phyloP scores from a whole-genome alignment of 2,888 invertebrate species.

The Creontiades dilutus region DNA sequence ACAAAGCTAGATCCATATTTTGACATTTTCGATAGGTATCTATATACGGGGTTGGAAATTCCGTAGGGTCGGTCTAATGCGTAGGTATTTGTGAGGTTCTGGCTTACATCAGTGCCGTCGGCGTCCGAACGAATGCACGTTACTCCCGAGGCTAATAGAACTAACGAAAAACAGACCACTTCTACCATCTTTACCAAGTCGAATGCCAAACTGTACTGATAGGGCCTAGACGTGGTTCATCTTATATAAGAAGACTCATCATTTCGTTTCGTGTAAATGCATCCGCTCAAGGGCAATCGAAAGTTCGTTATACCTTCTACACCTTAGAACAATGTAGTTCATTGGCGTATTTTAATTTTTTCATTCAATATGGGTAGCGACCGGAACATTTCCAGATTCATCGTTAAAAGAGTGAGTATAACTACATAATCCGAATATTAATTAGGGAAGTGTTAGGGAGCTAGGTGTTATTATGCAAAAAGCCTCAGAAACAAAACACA shows the following conservation, averaged over 20 bases:
- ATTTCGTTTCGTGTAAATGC: neutral
- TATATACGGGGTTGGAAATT: neutral
- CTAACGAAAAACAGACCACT: too few species aligned
- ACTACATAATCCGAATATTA: neutral
- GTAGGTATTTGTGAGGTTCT: neutral
- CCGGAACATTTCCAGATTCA: neutral
- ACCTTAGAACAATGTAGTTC: neutral
- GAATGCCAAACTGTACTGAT: neutral
- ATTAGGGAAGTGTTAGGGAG: neutral
- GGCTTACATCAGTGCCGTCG: too few species aligned
- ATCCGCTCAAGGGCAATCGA: neutral
- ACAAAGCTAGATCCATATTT: neutral
- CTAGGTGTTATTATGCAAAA: neutral
- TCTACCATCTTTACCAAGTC: too few species aligned
- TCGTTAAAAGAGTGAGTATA: neutral
- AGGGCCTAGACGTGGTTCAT: neutral
- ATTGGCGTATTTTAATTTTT: constrained; percentile 5
- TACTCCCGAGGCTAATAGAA: too few species aligned
- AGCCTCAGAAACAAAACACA: neutral
- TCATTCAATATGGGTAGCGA: neutral
- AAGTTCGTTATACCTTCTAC: neutral
- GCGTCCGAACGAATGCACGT: too few species aligned
- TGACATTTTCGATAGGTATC: neutral
- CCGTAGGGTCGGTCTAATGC: neutral
- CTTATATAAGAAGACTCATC: neutral